phyloP scores from a whole-genome alignment of 2,888 invertebrate species.

The Himalopsyche kuldschensis region DNA sequence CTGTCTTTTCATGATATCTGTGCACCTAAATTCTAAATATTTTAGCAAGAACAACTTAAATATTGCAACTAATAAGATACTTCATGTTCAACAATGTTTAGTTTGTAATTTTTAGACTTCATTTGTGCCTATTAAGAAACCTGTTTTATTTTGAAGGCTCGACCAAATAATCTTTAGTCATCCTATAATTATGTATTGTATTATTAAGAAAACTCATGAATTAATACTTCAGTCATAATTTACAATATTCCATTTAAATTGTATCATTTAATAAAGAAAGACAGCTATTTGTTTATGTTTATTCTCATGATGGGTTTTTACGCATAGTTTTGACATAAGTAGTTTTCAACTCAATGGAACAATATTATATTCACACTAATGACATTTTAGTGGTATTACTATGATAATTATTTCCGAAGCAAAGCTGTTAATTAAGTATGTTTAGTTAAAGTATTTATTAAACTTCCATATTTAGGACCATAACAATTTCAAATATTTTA shows the following conservation, averaged over 20 bases:
- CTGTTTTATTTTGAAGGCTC: not conserved
- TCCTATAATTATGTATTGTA: not conserved
- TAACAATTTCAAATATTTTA: not conserved
- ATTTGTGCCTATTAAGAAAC: not conserved
- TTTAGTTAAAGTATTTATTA: not conserved
- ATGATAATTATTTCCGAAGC: not conserved
- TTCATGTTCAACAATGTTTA: not conserved
- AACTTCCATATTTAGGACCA: not conserved
- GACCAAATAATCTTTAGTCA: not conserved
- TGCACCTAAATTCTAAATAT: not conserved
- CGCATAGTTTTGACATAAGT: not conserved
- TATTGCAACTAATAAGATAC: not conserved
- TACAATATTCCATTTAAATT: not conserved
- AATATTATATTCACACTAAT: not conserved
- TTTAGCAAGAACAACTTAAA: not conserved
- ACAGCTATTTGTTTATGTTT: not conserved
- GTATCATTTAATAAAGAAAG: not conserved
- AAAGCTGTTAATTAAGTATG: not conserved
- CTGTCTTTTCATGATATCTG: not conserved
- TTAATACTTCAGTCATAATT: too few species aligned
- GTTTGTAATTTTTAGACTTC: not conserved
- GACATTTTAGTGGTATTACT: not conserved
- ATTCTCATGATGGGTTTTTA: not conserved
- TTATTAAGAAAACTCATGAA: not conserved
- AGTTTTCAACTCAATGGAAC: not conserved